phyloP scores from a whole-genome alignment of 2,888 invertebrate genomes.

The Spilarctia lutea region DNA sequence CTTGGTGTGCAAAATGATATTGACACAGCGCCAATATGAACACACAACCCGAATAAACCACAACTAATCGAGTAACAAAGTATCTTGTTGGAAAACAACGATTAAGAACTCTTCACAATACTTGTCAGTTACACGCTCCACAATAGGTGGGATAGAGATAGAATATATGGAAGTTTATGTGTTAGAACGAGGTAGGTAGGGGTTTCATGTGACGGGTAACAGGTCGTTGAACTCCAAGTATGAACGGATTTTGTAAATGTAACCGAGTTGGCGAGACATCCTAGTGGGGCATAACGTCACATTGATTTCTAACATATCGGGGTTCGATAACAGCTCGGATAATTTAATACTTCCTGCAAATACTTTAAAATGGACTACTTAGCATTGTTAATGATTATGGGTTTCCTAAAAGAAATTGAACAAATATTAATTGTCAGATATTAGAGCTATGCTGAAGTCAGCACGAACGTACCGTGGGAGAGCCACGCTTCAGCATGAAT shows the following conservation, averaged over 20 bases:
- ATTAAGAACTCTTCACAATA: conserved; percentile 58
- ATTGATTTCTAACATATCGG: not conserved
- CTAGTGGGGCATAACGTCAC: not conserved
- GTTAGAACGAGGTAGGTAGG: conserved; percentile 43
- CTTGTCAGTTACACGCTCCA: conserved; percentile 54
- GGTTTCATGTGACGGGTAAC: conserved; percentile 61
- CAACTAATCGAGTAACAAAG: conserved; percentile 48
- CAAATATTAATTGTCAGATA: too few species aligned
- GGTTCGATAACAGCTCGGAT: not conserved
- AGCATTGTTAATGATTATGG: too few species aligned
- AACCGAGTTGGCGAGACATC: conserved; percentile 27
- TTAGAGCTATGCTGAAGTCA: too few species aligned
- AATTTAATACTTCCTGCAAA: too few species aligned
- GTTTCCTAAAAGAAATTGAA: too few species aligned
- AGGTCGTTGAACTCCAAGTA: conserved; percentile 54
- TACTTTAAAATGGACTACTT: too few species aligned
- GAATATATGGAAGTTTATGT: conserved; percentile 27
- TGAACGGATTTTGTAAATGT: conserved; percentile 44
- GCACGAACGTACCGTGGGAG: too few species aligned
- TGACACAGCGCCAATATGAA: conserved; percentile 47
- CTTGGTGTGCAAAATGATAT: conserved; percentile 25
- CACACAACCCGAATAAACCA: conserved; percentile 37
- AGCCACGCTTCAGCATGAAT: too few species aligned
- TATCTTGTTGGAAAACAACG: conserved; percentile 59
- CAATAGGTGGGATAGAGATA: conserved; percentile 49